Evolutionary conservation across 2,888 invertebrate genomes (phyloP).

Genomic region (Megamerina dolium): DNA sequence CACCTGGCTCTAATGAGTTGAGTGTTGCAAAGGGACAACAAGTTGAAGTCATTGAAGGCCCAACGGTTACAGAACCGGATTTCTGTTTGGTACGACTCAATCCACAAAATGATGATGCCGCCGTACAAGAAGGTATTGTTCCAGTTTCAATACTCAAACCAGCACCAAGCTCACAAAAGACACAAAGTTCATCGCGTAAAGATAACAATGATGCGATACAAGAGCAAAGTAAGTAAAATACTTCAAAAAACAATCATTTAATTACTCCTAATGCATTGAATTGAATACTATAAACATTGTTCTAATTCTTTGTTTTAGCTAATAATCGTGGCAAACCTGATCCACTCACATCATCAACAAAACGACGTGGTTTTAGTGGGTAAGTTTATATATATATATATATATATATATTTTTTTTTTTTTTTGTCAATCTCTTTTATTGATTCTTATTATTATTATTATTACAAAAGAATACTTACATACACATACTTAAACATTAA

Average conservation of each 20-base stretch:
- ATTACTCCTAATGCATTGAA: too few species aligned
- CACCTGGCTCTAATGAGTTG: slow-evolving; percentile 70
- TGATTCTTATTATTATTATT: not conserved
- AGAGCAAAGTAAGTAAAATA: slow-evolving; percentile 47
- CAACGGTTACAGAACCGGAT: slow-evolving; percentile 61
- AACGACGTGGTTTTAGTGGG: slow-evolving; percentile 78
- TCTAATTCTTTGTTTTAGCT: slow-evolving; percentile 66
- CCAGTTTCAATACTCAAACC: slow-evolving; percentile 73
- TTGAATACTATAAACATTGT: too few species aligned
- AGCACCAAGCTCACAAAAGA: slow-evolving; percentile 56
- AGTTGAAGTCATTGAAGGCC: slow-evolving; percentile 79
- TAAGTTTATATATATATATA: slow-evolving; percentile 52
- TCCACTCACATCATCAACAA: slow-evolving; percentile 69
- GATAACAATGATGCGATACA: slow-evolving; percentile 42
- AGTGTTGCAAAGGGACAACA: slow-evolving; percentile 87
- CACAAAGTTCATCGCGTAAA: slow-evolving; percentile 31
- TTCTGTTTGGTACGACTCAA: slow-evolving; percentile 66
- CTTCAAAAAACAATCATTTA: too few species aligned
- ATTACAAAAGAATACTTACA: not conserved
- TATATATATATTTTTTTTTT: slow-evolving; percentile 5
- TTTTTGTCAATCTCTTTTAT: slow-evolving; percentile 5
- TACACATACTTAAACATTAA: too few species aligned
- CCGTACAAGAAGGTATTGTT: slow-evolving; percentile 71
- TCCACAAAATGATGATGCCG: slow-evolving; percentile 52
- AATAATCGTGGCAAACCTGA: slow-evolving; percentile 45